A percentile compares a stretch with the other conserved stretches of the same genome.
These are phyloP conservation scores for Callyntrura sp. DNA, from an alignment of 2,888 invertebrate genomes.

Conservation along the genomic window DNA sequence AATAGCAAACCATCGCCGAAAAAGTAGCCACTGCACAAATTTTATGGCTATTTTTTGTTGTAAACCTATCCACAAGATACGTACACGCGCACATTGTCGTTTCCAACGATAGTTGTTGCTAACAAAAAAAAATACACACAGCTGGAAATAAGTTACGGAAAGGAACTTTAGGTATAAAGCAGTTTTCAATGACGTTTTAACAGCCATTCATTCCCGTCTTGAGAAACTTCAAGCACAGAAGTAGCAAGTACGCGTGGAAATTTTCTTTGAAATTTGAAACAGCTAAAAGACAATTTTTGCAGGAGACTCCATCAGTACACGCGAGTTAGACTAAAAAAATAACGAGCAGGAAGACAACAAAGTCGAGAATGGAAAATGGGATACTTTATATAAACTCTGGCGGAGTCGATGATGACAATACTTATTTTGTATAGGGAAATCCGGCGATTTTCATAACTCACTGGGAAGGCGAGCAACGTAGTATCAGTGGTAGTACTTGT, in stretches of 20 bases:
- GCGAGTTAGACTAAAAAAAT: no score
- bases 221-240: conserved; percentile 24
- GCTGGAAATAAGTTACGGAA: neutral
- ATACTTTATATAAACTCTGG: neutral
- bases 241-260: neutral
- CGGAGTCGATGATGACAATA: neutral
- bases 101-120: no score
- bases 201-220: conserved; percentile 47
- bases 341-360: neutral
- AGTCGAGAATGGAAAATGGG: neutral
- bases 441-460: conserved; percentile 46
- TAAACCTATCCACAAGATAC: conserved; percentile 6
- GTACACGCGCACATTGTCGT: conserved; percentile 46
- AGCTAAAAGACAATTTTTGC: no score
- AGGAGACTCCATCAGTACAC: no score
- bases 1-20: conserved; percentile 51
- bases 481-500: no score
- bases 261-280: no score
- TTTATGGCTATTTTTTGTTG: neutral
- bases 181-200: conserved; percentile 66
- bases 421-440: conserved; percentile 45
- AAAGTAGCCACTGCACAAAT: neutral
- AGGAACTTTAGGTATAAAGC: conserved; percentile 47
- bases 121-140: no score
- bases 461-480: no score